Evolutionary conservation across 2,797 vertebrate species (phyloP).

Genomic region (Macrochelys suwanniensis): DNA sequence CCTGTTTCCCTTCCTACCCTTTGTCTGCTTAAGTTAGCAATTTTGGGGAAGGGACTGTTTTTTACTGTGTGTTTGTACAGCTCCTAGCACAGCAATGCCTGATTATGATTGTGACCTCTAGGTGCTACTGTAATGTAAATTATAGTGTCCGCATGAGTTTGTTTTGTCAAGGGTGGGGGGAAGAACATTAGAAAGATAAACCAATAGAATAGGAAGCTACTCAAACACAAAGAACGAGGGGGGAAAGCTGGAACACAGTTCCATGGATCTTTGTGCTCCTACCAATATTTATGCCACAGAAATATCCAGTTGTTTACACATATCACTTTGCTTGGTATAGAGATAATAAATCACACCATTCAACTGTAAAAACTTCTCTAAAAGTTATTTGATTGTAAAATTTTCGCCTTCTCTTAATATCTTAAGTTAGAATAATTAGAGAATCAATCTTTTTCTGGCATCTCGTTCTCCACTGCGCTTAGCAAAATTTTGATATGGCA

Average conservation of each 20-base stretch:
- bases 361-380: background rate
- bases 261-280: background rate
- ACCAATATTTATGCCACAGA: background rate
- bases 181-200: background rate
- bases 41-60: background rate
- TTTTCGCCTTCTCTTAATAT: background rate
- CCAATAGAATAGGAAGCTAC: background rate
- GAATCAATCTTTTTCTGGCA: slow-evolving; percentile 9
- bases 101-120: background rate
- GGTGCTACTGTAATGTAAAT: background rate
- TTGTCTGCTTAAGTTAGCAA: background rate
- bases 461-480: background rate
- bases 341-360: slow-evolving; percentile 10
- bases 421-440: slow-evolving; percentile 7
- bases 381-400: background rate
- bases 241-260: background rate
- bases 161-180: background rate
- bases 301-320: slow-evolving; percentile 10
- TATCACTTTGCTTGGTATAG: slow-evolving; percentile 4
- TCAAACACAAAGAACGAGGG: background rate
- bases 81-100: rapidly evolving
- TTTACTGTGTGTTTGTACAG: rapidly evolving
- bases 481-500: slow-evolving; percentile 6
- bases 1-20: background rate
- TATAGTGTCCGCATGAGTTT: background rate